Evolutionary conservation across 2,113 vertebrate species (phyloP), one percentile per base, ranked within the genome.

Genomic region (Vimba vimba): DNA sequence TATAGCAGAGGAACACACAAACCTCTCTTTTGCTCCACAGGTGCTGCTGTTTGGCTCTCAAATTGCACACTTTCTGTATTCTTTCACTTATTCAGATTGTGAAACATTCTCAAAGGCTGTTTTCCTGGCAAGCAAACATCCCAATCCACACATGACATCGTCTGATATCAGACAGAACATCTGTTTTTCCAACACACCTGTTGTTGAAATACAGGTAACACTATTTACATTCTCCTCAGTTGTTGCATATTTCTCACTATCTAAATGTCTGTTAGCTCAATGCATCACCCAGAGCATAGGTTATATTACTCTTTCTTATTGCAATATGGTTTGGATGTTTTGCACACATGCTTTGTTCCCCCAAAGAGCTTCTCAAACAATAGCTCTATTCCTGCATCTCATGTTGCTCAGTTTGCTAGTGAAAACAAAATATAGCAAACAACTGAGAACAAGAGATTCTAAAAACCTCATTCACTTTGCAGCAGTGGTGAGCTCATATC

Each of bases 331-430:
- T 62, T 74, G 47, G 39, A 74, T 47, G 27, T 78, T 60, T 15
- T 21, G 85, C 39, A 92, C 19, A 13, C 33, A 79, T 4, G 88
- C 85, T 91, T 84, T 88, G 82, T 89, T 83, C 89, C 62, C 78
- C 68, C 89, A 90, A 91, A 92, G 90, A 89, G 88, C 86, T 90
- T 85, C 86, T 82, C 84, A 90, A 87, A 92, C 89, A 89, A 79
- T 85, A 82, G 79, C 79, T 86, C 27, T 91, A 87, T 90, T 89
- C 91, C 74, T 90, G 85, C 62, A 87, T 62, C 83, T 77, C 81
- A 77, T 90, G 60, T 90, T 86, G 89, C 87, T 90, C 85, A 91
- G 66, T 39, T 75, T 50, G 59, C 55, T 68, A 43, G 52, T 66
- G 33, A 74, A 81, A 78, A 83, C 55, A 17, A 66, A 74, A 55